Conservation (phyloP, 2,797 vertebrate species). For the Hephaestus fuliginosus region DNA sequence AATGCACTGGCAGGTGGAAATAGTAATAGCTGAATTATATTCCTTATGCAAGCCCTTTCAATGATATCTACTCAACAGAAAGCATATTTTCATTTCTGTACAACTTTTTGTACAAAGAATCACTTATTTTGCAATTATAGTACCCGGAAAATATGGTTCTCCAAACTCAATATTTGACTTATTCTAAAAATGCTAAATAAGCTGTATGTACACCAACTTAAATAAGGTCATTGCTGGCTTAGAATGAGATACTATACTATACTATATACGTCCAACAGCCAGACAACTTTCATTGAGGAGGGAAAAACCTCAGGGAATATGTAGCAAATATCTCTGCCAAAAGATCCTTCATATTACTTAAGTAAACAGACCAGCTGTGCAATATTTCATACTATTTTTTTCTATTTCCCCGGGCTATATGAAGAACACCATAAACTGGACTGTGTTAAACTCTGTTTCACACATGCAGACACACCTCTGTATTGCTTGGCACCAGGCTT, state of each 20-base stretch:
- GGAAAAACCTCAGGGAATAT: constrained; percentile 10
- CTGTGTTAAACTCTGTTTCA: constrained; percentile 1
- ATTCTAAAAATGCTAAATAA: not conserved
- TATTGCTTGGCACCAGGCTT: not conserved
- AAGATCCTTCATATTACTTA: constrained; percentile 24
- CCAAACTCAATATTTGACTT: constrained; percentile 38
- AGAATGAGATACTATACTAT: not conserved
- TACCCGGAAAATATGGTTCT: not conserved
- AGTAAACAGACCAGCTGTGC: constrained; percentile 16
- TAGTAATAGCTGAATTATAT: not conserved
- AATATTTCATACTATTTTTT: constrained; percentile 1
- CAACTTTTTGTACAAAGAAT: not conserved
- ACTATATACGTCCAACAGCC: not conserved
- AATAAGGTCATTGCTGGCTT: constrained; percentile 8
- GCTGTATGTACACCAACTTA: not conserved
- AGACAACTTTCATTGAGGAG: constrained; percentile 18
- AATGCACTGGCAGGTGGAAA: not conserved
- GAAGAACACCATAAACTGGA: constrained; percentile 11
- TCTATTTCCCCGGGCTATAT: constrained; percentile 4
- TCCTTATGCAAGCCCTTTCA: not conserved
- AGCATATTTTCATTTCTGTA: constrained; percentile 1
- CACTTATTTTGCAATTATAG: not conserved
- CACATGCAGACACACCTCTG: not conserved
- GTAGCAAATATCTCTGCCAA: constrained; percentile 22
- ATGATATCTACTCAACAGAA: constrained; percentile 1